A percentile compares a stretch with the other conserved stretches of the same genome.
Evolutionary conservation across 2,888 invertebrate species (phyloP).

Genomic region (Acronicta psi): DNA sequence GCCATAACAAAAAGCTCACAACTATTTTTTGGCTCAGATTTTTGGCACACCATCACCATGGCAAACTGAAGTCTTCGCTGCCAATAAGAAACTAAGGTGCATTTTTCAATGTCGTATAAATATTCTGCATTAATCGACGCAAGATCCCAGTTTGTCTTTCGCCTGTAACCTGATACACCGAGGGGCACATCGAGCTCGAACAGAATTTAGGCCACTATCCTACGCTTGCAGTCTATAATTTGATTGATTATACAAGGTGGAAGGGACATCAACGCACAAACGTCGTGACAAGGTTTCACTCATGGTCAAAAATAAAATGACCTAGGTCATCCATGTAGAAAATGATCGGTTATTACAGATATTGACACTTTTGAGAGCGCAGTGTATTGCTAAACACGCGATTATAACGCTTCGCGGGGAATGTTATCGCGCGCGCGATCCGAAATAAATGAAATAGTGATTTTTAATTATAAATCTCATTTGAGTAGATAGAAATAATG

Average conservation of each 20-base stretch:
- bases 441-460: too few relatives aligned
- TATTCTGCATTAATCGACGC: constrained; percentile 27
- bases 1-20: background rate
- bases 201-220: constrained; percentile 47
- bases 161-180: constrained; percentile 57
- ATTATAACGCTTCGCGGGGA: too few relatives aligned
- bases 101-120: constrained; percentile 14
- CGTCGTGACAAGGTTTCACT: too few relatives aligned
- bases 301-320: too few relatives aligned
- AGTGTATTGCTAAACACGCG: too few relatives aligned
- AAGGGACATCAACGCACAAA: too few relatives aligned
- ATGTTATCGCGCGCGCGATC: too few relatives aligned
- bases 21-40: background rate
- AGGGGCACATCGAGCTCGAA: constrained; percentile 49
- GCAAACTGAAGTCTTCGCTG: constrained; percentile 19
- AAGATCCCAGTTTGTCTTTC: constrained; percentile 44
- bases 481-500: too few relatives aligned
- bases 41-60: background rate
- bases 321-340: too few relatives aligned
- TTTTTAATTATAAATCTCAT: too few relatives aligned
- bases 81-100: constrained; percentile 3
- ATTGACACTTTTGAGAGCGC: too few relatives aligned
- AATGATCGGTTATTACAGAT: too few relatives aligned
- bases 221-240: constrained; percentile 55
- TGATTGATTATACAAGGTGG: constrained; percentile 66